phyloP scores from a whole-genome alignment of 2,888 invertebrate genomes.

The Pinctada fucata region DNA sequence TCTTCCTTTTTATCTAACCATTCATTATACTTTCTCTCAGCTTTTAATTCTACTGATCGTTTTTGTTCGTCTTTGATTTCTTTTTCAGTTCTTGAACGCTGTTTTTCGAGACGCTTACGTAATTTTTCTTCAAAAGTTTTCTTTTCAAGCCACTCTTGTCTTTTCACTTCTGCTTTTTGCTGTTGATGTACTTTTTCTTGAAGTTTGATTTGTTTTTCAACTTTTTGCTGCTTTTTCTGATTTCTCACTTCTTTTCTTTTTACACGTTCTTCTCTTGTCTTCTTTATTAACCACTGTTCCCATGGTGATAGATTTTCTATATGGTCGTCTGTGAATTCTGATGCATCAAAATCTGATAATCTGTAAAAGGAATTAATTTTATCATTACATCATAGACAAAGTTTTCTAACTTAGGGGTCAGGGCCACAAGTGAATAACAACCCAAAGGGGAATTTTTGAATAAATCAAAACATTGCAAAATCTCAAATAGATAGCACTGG shows the following conservation, averaged over 20 bases:
- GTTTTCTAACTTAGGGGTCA: too few relatives aligned
- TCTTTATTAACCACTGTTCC: slow-evolving; percentile 72
- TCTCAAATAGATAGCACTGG: too few relatives aligned
- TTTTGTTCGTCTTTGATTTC: slow-evolving; percentile 61
- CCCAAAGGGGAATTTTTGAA: too few relatives aligned
- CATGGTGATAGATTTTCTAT: slow-evolving; percentile 64
- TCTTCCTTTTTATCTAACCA: slow-evolving; percentile 65
- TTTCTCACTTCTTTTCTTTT: slow-evolving; percentile 47
- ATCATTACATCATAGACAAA: too few relatives aligned
- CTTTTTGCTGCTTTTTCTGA: slow-evolving; percentile 55
- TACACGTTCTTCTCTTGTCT: slow-evolving; percentile 65
- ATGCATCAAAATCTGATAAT: slow-evolving; percentile 45
- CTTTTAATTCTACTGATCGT: slow-evolving; percentile 55
- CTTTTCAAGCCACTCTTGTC: slow-evolving; percentile 63
- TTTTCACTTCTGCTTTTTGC: slow-evolving; percentile 57
- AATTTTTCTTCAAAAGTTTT: slow-evolving; percentile 56
- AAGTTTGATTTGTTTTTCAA: slow-evolving; percentile 55
- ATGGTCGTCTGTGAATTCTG: slow-evolving; percentile 50
- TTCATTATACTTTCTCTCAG: slow-evolving; percentile 58
- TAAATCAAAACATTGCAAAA: too few relatives aligned
- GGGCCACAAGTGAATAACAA: too few relatives aligned
- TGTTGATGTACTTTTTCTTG: slow-evolving; percentile 54
- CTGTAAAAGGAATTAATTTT: background rate
- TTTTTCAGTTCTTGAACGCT: slow-evolving; percentile 54
- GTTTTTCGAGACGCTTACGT: slow-evolving; percentile 53